Evolutionary conservation across 1,140 invertebrate species (phyloP).

Genomic region (Drosophila arizonae): DNA sequence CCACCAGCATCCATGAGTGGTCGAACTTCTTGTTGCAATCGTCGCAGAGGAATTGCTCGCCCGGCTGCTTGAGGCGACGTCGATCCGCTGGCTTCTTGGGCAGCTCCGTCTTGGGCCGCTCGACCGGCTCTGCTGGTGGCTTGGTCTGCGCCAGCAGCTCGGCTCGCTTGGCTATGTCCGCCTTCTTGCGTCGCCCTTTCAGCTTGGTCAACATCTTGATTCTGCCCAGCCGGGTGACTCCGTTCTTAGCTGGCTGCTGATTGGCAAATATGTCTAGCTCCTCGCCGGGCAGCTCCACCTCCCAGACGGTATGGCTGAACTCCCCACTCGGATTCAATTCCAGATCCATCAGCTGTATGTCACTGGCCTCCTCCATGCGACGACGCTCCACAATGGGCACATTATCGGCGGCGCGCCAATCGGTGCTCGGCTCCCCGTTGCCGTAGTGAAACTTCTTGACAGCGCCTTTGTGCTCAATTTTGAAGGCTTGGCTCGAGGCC

Average conservation of each 20-base stretch:
- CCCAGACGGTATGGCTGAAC: constrained; percentile 66
- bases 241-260: background rate
- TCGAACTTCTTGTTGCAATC: constrained; percentile 85
- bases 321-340: constrained; percentile 6
- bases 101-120: background rate
- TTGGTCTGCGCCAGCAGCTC: background rate
- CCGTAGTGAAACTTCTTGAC: constrained; percentile 46
- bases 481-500: background rate
- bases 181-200: constrained; percentile 2
- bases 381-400: constrained; percentile 57
- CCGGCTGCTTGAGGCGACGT: constrained; percentile 38
- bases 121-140: background rate
- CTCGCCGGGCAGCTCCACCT: constrained; percentile 38
- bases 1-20: constrained; percentile 88
- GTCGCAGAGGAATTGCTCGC: constrained; percentile 79
- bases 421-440: constrained; percentile 10
- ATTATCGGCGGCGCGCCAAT: constrained; percentile 57
- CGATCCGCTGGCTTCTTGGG: constrained; percentile 43
- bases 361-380: constrained; percentile 42
- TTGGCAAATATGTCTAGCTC: background rate
- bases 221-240: constrained; percentile 13
- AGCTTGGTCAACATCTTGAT: constrained; percentile 41
- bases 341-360: constrained; percentile 45
- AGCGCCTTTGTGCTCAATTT: constrained; percentile 1
- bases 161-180: background rate